Evolutionary conservation across 2,113 vertebrate genomes (phyloP).

Genomic region (Phrynocephalus versicolor): DNA sequence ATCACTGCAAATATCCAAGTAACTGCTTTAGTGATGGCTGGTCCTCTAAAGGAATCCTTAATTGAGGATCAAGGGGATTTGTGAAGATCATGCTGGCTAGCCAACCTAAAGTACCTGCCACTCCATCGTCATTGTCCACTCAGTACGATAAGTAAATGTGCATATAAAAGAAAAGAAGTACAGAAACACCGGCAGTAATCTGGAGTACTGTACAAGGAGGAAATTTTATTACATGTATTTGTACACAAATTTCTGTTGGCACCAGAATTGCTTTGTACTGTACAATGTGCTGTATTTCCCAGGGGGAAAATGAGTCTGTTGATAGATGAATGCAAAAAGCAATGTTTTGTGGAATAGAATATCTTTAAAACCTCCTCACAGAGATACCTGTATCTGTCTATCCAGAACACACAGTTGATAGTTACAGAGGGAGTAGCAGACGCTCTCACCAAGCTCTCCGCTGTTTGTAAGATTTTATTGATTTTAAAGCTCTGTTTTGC

Average conservation of each 20-base stretch:
- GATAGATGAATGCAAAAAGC: neutral
- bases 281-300: too few relatives aligned
- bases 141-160: neutral
- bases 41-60: neutral
- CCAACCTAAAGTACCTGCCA: neutral
- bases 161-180: too few relatives aligned
- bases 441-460: too few relatives aligned
- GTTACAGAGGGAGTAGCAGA: too few relatives aligned
- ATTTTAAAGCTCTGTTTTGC: too few relatives aligned
- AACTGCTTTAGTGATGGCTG: neutral
- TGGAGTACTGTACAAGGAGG: too few relatives aligned
- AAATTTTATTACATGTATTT: neutral
- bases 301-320: neutral
- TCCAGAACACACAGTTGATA: neutral
- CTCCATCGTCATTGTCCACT: neutral
- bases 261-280: neutral
- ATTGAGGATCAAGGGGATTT: neutral
- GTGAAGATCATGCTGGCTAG: neutral
- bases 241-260: neutral
- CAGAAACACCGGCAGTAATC: too few relatives aligned
- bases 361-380: neutral
- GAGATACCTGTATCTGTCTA: neutral
- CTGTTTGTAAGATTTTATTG: too few relatives aligned
- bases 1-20: neutral
- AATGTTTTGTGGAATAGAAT: neutral